Percentiles rank a stretch among this genome's conserved stretches.
Conservation (phyloP, 2,113 vertebrate species). For the Prinia subflava region DNA sequence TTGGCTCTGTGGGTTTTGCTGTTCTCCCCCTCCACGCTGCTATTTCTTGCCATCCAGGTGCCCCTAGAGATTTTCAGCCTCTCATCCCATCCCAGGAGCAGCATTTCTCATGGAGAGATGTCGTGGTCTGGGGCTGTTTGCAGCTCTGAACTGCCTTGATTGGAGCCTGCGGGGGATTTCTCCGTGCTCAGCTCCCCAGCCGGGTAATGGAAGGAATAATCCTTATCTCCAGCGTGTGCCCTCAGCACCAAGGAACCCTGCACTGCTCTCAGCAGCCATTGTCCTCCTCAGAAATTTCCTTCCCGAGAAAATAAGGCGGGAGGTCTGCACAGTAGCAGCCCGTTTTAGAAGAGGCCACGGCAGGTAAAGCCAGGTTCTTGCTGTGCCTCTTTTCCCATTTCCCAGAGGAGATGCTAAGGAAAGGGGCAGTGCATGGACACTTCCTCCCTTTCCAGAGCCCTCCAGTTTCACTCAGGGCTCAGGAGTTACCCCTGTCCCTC, state of each 20-base stretch:
- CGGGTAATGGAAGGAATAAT: background rate
- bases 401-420: background rate
- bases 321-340: background rate
- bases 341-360: background rate
- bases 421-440: fast-evolving
- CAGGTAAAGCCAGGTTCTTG: background rate
- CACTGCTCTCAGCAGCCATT: background rate
- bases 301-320: background rate
- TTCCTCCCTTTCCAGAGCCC: background rate
- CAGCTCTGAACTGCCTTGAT: background rate
- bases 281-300: background rate
- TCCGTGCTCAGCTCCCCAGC: background rate
- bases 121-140: background rate
- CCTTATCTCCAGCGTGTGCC: background rate
- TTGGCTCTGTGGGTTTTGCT: background rate
- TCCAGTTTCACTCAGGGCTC: background rate
- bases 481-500: background rate
- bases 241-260: background rate
- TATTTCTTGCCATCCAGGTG: background rate
- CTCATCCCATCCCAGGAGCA: background rate
- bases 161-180: conserved; percentile 6
- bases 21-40: background rate
- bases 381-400: background rate
- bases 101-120: background rate
- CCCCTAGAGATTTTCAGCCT: background rate